These are phyloP conservation scores for Watsonalla cultraria DNA, from an alignment of 2,888 invertebrate species.

Conservation along the genomic window DNA sequence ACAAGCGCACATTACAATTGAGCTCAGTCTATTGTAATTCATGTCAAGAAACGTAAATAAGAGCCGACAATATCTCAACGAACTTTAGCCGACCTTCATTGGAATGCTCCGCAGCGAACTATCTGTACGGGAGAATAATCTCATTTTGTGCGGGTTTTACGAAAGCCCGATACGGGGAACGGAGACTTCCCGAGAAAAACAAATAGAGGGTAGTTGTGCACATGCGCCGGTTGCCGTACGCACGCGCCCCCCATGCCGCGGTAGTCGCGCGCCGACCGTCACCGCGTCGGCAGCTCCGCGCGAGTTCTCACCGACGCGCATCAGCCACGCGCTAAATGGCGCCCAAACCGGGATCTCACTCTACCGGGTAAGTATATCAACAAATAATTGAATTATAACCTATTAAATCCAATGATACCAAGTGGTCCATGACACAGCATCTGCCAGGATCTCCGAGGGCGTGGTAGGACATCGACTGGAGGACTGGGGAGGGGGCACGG, in stretches of 20 bases:
- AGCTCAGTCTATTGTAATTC: slow-evolving; percentile 35
- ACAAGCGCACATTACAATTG: slow-evolving; percentile 9
- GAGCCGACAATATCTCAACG: slow-evolving; percentile 43
- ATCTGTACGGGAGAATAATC: slow-evolving; percentile 60
- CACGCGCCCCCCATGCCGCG: slow-evolving; percentile 51
- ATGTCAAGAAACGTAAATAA: slow-evolving; percentile 44
- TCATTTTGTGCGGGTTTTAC: slow-evolving; percentile 60
- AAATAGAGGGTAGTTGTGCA: slow-evolving; percentile 55
- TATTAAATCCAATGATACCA: slow-evolving; percentile 7
- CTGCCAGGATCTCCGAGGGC: slow-evolving; percentile 53
- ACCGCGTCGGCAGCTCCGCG: slow-evolving; percentile 46
- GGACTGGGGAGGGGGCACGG: slow-evolving; percentile 44
- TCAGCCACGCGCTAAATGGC: slow-evolving; percentile 69
- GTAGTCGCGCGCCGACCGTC: slow-evolving; percentile 64
- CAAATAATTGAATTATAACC: slow-evolving; percentile 18
- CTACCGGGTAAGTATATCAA: slow-evolving; percentile 63
- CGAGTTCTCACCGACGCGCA: slow-evolving; percentile 33
- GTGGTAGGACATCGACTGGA: slow-evolving; percentile 56
- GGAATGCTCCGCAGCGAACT: slow-evolving; percentile 52
- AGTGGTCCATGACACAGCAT: slow-evolving; percentile 55
- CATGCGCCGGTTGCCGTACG: slow-evolving; percentile 55
- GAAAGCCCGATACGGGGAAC: slow-evolving; percentile 32
- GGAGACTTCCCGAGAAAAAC: slow-evolving; percentile 56
- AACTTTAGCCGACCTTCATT: slow-evolving; percentile 47
- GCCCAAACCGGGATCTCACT: slow-evolving; percentile 64